phyloP scores from a whole-genome alignment of 2,797 vertebrate genomes.

The Hylomyscus alleni region DNA sequence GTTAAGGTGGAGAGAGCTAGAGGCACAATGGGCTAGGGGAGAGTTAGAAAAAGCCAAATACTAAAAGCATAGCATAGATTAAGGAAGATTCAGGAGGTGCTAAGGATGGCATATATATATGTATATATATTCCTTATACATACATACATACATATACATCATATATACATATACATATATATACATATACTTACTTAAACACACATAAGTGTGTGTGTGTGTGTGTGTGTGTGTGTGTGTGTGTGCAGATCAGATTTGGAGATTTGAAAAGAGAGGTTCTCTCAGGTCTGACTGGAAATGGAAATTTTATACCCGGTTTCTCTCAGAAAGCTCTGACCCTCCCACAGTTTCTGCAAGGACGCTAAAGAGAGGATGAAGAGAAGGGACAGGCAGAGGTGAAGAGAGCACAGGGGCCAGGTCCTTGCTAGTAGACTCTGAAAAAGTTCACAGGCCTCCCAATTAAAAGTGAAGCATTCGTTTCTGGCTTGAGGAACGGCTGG shows the following conservation, averaged over 20 bases:
- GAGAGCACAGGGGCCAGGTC: neutral
- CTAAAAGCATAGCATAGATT: neutral
- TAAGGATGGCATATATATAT: neutral
- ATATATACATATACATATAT: too few species aligned
- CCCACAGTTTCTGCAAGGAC: neutral
- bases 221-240: too few species aligned
- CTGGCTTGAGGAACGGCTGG: neutral
- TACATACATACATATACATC: too few species aligned
- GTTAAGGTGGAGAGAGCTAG: neutral
- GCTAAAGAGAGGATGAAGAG: neutral
- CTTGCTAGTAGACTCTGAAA: neutral
- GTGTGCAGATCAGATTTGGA: neutral
- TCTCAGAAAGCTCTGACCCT: neutral
- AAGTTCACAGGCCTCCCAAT: neutral
- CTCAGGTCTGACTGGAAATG: neutral
- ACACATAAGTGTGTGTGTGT: too few species aligned
- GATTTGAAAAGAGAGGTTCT: neutral
- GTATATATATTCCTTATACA: too few species aligned
- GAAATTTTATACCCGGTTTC: neutral
- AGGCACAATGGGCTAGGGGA: neutral
- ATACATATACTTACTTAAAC: too few species aligned
- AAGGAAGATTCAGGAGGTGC: neutral
- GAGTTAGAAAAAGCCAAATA: neutral
- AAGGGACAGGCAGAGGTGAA: neutral
- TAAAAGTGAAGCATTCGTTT: slow-evolving; percentile 7